phyloP scores from a whole-genome alignment of 2,113 vertebrate species.

The Melospiza melodia region DNA sequence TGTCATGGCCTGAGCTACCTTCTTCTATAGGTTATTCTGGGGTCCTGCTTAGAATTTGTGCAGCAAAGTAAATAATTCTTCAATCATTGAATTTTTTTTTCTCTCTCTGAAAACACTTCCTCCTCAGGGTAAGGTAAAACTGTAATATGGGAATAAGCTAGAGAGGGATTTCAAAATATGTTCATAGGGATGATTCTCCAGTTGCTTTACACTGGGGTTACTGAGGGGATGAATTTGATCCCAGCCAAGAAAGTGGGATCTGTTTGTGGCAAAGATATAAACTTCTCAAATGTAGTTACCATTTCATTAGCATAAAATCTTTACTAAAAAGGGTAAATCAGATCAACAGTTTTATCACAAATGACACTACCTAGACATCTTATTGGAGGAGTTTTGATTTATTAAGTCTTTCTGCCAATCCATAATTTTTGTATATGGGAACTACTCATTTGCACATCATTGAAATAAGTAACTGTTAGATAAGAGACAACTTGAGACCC shows the following conservation, averaged over 20 bases:
- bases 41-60: neutral
- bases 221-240: neutral
- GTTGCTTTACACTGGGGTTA: neutral
- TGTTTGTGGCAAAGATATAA: neutral
- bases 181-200: neutral
- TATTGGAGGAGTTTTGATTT: neutral
- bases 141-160: neutral
- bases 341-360: neutral
- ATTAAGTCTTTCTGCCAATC: conserved; percentile 34
- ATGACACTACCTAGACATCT: neutral
- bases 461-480: conserved; percentile 43
- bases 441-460: conserved; percentile 19
- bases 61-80: neutral
- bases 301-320: neutral
- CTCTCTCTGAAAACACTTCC: neutral
- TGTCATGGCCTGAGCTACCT: neutral
- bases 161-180: neutral
- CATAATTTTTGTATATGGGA: conserved; percentile 12
- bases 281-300: neutral
- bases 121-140: neutral
- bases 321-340: neutral
- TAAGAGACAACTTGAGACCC: conserved; percentile 51
- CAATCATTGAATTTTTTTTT: neutral
- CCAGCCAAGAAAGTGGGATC: neutral
- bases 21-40: neutral